Evolutionary conservation across 2,113 vertebrate genomes (phyloP).

Genomic region (Arvicanthis niloticus): DNA sequence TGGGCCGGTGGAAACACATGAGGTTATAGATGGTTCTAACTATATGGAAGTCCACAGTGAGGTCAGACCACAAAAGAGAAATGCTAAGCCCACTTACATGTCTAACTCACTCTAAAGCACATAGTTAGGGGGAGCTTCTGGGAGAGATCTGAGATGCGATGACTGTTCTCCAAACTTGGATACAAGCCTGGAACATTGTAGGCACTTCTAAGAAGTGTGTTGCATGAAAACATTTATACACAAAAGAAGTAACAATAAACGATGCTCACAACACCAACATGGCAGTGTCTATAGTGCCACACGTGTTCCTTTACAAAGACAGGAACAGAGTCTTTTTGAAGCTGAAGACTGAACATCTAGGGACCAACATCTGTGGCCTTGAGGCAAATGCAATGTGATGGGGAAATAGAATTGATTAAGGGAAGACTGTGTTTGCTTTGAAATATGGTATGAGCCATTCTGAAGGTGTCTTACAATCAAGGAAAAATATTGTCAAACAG

Average conservation of each 20-base stretch:
- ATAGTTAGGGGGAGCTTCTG: not conserved
- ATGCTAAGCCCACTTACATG: not conserved
- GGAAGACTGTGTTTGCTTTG: not conserved
- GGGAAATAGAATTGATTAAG: not conserved
- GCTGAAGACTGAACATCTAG: not conserved
- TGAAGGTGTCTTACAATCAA: not conserved
- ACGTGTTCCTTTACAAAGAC: rapidly evolving
- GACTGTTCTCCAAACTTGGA: not conserved
- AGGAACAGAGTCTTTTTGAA: rapidly evolving
- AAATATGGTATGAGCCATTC: no score
- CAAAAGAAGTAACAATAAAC: not conserved
- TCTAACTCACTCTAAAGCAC: not conserved
- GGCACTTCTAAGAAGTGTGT: rapidly evolving
- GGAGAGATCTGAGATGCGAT: not conserved
- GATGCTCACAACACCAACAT: no score
- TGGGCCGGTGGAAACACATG: no score
- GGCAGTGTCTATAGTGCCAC: rapidly evolving
- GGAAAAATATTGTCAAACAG: not conserved
- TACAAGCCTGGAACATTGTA: rapidly evolving
- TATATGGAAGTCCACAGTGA: rapidly evolving
- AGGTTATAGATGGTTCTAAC: no score
- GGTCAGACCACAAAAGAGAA: no score
- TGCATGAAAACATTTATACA: not conserved
- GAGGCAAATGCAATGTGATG: not conserved
- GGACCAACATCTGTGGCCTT: no score